phyloP scores from a whole-genome alignment of 2,113 vertebrate genomes.

The Pachyramphus minor region DNA sequence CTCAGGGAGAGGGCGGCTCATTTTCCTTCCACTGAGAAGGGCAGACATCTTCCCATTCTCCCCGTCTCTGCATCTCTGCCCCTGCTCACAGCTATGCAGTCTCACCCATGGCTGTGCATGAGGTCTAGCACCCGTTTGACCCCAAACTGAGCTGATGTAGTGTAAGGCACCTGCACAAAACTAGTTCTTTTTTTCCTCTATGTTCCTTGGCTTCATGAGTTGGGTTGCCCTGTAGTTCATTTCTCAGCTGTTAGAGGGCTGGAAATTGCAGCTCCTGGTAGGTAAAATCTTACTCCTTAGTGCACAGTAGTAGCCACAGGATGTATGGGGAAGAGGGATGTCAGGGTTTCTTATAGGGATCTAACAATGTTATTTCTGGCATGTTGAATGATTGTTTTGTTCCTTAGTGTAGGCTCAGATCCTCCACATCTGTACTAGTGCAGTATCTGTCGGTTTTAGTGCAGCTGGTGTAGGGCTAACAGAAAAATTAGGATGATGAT shows the following conservation, averaged over 20 bases:
- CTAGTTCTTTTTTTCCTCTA: fast-evolving
- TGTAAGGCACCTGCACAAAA: background rate
- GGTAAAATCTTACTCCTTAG: background rate
- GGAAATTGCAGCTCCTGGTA: background rate
- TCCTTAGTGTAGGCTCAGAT: background rate
- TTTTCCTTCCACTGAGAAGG: background rate
- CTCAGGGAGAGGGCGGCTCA: background rate
- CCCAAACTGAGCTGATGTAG: background rate
- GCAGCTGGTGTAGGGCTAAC: background rate
- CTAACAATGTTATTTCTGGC: background rate
- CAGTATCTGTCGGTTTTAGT: background rate
- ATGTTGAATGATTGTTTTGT: background rate
- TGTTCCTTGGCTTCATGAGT: background rate
- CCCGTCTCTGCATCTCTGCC: background rate
- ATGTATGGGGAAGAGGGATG: background rate
- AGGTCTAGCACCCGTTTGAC: background rate
- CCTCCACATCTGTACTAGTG: background rate
- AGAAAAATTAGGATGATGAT: background rate
- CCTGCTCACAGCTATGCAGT: background rate
- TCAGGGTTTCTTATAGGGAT: background rate
- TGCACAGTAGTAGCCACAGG: fast-evolving
- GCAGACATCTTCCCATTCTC: background rate
- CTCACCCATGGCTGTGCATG: background rate
- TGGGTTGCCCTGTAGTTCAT: background rate
- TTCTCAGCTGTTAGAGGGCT: background rate